Evolutionary conservation across 1,140 invertebrate genomes (phyloP).

Genomic region (Tetramorium alpestre): DNA sequence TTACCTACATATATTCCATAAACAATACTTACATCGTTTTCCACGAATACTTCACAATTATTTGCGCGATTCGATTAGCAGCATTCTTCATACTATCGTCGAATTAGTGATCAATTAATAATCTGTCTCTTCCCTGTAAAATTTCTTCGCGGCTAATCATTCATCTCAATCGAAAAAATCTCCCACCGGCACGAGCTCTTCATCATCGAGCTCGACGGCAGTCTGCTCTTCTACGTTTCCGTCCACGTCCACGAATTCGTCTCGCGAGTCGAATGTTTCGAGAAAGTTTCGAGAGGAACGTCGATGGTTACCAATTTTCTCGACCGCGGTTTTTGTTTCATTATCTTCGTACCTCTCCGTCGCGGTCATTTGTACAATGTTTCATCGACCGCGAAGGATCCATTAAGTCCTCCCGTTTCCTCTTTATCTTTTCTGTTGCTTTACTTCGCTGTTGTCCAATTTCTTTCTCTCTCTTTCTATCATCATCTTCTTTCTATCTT

Average conservation of each 20-base stretch:
- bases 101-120: constrained; percentile 15
- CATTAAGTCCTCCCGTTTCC: constrained; percentile 37
- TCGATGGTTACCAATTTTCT: constrained; percentile 48
- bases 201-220: not conserved
- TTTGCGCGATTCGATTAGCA: not conserved
- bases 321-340: constrained; percentile 36
- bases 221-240: constrained; percentile 16
- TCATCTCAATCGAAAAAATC: not conserved
- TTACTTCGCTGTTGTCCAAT: constrained; percentile 30
- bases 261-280: constrained; percentile 37
- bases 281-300: constrained; percentile 20
- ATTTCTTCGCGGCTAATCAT: constrained; percentile 15
- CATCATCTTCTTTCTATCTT: not conserved
- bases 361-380: constrained; percentile 51
- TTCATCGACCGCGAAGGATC: constrained; percentile 41
- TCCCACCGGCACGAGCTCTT: not conserved
- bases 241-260: constrained; percentile 17
- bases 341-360: constrained; percentile 16
- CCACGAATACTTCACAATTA: constrained; percentile 15
- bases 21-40: not conserved
- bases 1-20: not conserved
- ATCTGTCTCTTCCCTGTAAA: not conserved
- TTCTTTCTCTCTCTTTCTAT: constrained; percentile 10
- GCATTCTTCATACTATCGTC: not conserved
- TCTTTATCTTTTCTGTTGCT: constrained; percentile 7